Conservation (phyloP, 2,113 vertebrate species). For the Actenoides lindsayi region DNA sequence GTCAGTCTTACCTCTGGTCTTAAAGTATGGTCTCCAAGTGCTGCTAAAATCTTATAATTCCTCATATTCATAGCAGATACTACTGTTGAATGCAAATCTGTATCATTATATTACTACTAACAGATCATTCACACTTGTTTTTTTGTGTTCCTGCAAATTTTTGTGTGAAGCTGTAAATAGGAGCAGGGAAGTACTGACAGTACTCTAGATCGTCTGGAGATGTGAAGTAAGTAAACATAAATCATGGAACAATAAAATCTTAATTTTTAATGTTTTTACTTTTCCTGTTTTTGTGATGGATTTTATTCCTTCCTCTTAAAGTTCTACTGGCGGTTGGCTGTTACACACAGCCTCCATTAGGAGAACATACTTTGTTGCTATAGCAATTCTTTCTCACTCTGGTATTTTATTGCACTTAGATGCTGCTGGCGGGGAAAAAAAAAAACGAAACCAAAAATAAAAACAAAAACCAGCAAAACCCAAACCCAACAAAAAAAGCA, state of each 20-base stretch:
- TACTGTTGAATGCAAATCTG: not conserved
- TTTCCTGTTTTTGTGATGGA: constrained; percentile 7
- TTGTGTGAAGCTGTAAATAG: not conserved
- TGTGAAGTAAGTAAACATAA: not conserved
- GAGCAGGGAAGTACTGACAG: not conserved
- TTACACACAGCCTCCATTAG: constrained; percentile 67
- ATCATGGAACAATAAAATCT: constrained; percentile 4
- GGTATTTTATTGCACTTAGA: constrained; percentile 72
- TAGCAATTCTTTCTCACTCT: constrained; percentile 73
- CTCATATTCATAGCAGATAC: not conserved
- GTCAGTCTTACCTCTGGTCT: not conserved
- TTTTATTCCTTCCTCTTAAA: constrained; percentile 40
- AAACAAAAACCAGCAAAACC: not conserved
- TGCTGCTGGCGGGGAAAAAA: constrained; percentile 9
- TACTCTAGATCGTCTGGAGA: not conserved
- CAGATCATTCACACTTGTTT: not conserved
- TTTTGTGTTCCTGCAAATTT: not conserved
- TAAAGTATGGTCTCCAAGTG: not conserved
- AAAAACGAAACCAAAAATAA: not conserved
- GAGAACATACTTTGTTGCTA: constrained; percentile 77
- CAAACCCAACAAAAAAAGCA: not conserved
- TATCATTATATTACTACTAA: not conserved
- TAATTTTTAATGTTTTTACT: constrained; percentile 51
- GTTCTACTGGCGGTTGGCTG: constrained; percentile 22
- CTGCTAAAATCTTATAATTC: not conserved